Conservation (phyloP, 2,113 vertebrate genomes). For the Amblyornis subalaris region DNA sequence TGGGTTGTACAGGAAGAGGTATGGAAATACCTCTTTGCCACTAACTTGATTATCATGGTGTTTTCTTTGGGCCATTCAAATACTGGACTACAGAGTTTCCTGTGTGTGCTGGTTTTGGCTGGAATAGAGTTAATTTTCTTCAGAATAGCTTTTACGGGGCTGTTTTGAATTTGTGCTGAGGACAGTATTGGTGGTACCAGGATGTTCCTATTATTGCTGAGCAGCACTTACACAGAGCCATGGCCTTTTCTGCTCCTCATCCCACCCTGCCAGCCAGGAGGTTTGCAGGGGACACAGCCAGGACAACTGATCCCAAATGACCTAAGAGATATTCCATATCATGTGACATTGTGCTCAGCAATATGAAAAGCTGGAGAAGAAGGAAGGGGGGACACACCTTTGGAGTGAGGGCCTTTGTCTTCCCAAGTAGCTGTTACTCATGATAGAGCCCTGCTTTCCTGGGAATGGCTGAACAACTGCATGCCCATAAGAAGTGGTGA, state of each 20-base stretch:
- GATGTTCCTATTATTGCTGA: neutral
- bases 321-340: neutral
- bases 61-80: neutral
- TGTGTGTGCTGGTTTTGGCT: neutral
- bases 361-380: neutral
- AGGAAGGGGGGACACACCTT: neutral
- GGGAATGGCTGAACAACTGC: neutral
- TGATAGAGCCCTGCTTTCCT: neutral
- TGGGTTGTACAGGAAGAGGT: neutral
- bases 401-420: neutral
- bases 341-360: neutral
- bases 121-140: neutral
- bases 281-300: neutral
- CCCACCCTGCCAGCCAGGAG: neutral
- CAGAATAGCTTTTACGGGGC: neutral
- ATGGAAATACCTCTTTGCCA: neutral
- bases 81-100: neutral
- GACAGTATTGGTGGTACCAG: neutral
- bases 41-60: neutral
- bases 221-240: neutral
- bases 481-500: neutral
- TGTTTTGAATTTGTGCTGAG: neutral
- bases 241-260: neutral
- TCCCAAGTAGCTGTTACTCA: neutral
- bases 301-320: neutral